phyloP scores from a whole-genome alignment of 2,797 vertebrate species.

The Rousettus madagascariensis region DNA sequence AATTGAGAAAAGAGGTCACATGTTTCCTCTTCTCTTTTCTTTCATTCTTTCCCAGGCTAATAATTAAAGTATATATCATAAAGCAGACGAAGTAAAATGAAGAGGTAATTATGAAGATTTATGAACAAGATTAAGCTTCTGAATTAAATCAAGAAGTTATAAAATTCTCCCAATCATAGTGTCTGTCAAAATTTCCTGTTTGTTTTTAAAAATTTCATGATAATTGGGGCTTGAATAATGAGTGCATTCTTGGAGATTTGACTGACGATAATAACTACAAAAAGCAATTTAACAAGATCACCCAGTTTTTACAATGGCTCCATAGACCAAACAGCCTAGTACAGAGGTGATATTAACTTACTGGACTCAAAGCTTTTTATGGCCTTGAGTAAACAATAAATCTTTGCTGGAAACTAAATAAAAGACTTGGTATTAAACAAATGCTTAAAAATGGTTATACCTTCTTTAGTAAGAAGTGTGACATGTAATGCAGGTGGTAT shows the following conservation, averaged over 20 bases:
- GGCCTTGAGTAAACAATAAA: not conserved
- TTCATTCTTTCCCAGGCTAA: constrained; percentile 25
- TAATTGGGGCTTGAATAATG: not conserved
- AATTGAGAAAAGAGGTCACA: constrained; percentile 38
- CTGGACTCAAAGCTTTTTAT: not conserved
- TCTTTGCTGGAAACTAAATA: not conserved
- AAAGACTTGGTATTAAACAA: constrained; percentile 12
- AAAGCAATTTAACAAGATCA: constrained; percentile 26
- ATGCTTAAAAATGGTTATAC: not conserved
- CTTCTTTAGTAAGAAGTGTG: not conserved
- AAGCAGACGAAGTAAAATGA: not conserved
- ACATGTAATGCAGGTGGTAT: not conserved
- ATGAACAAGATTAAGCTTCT: constrained; percentile 5
- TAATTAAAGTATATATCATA: not conserved
- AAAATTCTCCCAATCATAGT: constrained; percentile 26
- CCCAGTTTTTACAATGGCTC: not conserved
- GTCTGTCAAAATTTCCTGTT: not conserved
- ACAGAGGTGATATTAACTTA: not conserved
- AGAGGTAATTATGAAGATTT: constrained; percentile 1
- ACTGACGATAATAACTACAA: not conserved
- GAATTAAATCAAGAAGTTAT: constrained; percentile 28
- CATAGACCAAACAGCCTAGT: not conserved
- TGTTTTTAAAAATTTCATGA: not conserved
- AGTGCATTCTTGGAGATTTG: not conserved
- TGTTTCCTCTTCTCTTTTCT: not conserved